These are phyloP conservation scores for Riptortus pedestris DNA, from an alignment of 1,140 invertebrate species.

Conservation along the genomic window DNA sequence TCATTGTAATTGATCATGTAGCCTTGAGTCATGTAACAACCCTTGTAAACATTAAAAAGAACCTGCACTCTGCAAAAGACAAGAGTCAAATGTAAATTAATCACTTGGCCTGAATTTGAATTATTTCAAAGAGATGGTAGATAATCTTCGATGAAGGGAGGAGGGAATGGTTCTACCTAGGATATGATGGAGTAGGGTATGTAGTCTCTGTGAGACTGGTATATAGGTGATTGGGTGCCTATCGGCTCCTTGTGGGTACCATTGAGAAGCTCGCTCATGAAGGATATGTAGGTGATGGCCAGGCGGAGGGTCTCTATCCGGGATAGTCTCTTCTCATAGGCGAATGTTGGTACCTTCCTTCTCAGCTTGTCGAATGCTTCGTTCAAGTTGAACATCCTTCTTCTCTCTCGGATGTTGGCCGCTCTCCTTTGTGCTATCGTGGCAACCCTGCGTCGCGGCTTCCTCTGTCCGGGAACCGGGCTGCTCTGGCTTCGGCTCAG, in stretches of 20 bases:
- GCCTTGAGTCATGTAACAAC: too few species aligned
- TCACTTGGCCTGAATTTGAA: too few species aligned
- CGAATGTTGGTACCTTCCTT: constrained; percentile 94
- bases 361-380: constrained; percentile 91
- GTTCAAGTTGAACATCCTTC: constrained; percentile 95
- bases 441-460: constrained; percentile 74
- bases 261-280: constrained; percentile 81
- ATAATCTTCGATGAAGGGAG: background rate
- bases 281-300: constrained; percentile 96
- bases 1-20: too few species aligned
- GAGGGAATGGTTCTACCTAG: background rate
- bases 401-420: constrained; percentile 86
- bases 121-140: background rate
- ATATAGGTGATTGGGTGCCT: constrained; percentile 28
- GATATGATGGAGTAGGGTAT: constrained; percentile 32
- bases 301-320: constrained; percentile 93
- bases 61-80: too few species aligned
- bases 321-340: constrained; percentile 94
- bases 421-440: constrained; percentile 80
- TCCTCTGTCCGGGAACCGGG: constrained; percentile 43
- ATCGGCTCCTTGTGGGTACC: constrained; percentile 35
- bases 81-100: too few species aligned
- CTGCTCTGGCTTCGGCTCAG: constrained; percentile 21
- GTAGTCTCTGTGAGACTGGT: constrained; percentile 33
- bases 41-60: too few species aligned